Conservation (phyloP, 2,888 invertebrate species). For the Electrophaes corylata region DNA sequence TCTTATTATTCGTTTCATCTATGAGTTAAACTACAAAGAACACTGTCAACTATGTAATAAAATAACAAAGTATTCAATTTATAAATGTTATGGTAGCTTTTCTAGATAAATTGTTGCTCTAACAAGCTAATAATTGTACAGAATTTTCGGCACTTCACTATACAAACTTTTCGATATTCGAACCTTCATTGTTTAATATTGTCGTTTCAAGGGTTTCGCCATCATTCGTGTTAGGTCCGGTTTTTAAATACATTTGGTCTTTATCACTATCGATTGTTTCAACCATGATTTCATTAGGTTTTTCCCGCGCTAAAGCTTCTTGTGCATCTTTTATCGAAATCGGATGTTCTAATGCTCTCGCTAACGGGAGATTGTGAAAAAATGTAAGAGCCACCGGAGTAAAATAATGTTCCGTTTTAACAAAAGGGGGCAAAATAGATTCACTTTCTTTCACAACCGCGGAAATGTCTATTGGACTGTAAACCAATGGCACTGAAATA, state of each 20-base stretch:
- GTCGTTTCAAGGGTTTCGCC: conserved; percentile 1
- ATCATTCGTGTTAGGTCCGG: conserved; percentile 1
- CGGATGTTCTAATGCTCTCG: conserved; percentile 67
- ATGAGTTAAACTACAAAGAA: too few relatives aligned
- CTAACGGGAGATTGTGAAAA: conserved; percentile 66
- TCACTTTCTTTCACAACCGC: conserved; percentile 46
- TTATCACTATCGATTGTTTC: conserved; percentile 13
- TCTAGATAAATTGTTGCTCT: too few relatives aligned
- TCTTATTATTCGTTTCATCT: too few relatives aligned
- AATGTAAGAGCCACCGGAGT: conserved; percentile 67
- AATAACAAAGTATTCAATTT: too few relatives aligned
- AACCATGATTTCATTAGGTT: conserved; percentile 13
- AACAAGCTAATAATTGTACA: too few relatives aligned
- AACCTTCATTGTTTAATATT: background rate
- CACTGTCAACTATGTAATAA: too few relatives aligned
- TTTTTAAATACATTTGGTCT: background rate
- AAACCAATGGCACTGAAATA: conserved; percentile 59
- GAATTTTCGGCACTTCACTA: too few relatives aligned
- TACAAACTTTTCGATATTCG: too few relatives aligned
- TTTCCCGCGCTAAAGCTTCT: conserved; percentile 34
- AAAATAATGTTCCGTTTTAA: conserved; percentile 54
- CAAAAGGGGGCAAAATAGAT: conserved; percentile 49
- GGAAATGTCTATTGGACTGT: conserved; percentile 56
- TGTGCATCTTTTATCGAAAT: conserved; percentile 58
- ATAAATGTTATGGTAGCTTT: too few relatives aligned